A percentile compares a stretch with the other conserved stretches of the same genome.
These are phyloP conservation scores for Drosophila grimshawi DNA, from an alignment of 1,140 invertebrate species.

Conservation along the genomic window DNA sequence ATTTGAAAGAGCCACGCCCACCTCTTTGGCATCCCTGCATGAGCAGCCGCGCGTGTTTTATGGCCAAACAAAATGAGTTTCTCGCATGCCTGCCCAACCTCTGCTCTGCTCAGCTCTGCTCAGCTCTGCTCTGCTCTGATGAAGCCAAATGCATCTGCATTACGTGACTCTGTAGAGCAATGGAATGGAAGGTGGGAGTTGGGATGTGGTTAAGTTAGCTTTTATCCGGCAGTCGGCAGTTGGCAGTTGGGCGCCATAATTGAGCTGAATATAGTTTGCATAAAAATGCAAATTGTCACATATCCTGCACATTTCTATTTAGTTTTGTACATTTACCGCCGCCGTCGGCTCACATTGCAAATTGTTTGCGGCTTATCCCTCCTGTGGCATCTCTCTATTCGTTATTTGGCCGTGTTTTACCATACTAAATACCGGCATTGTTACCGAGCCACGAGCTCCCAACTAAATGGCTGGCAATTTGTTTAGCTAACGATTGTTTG, in stretches of 20 bases:
- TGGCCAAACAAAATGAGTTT: slow-evolving; percentile 77
- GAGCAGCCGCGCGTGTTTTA: slow-evolving; percentile 75
- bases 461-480: slow-evolving; percentile 66
- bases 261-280: slow-evolving; percentile 78
- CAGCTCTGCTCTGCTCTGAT: background rate
- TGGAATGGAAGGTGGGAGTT: slow-evolving; percentile 1
- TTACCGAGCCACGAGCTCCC: background rate
- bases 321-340: slow-evolving; percentile 56
- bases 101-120: background rate
- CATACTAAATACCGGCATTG: slow-evolving; percentile 46
- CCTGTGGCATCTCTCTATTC: slow-evolving; percentile 23
- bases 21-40: slow-evolving; percentile 41
- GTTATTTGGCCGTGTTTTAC: slow-evolving; percentile 10
- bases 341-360: slow-evolving; percentile 40
- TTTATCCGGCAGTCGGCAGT: background rate
- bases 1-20: slow-evolving; percentile 24
- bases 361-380: slow-evolving; percentile 58
- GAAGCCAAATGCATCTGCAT: slow-evolving; percentile 58
- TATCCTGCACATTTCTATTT: slow-evolving; percentile 80
- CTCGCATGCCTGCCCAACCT: slow-evolving; percentile 66
- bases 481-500: slow-evolving; percentile 46
- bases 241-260: slow-evolving; percentile 47
- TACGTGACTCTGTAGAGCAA: background rate
- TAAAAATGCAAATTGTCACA: slow-evolving; percentile 80
- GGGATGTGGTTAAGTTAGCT: background rate